Evolutionary conservation across 1,140 invertebrate genomes (phyloP).

Genomic region (Drosophila sp.): DNA sequence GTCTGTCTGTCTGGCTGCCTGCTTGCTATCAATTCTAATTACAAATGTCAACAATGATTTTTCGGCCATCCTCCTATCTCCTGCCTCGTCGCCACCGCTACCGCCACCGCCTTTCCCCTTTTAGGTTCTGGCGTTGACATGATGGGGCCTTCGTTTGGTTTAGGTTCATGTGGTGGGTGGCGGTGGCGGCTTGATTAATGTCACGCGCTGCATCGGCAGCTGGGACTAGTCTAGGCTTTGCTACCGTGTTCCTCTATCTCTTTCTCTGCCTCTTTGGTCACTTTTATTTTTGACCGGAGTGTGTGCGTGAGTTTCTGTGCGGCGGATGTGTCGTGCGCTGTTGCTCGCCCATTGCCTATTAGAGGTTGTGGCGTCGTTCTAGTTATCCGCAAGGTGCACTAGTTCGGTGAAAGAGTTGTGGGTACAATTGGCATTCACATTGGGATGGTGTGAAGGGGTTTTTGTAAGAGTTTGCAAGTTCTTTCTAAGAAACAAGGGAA

Average conservation of each 20-base stretch:
- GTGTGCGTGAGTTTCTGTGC: neutral
- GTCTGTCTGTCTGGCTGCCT: conserved; percentile 23
- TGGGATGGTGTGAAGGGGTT: neutral
- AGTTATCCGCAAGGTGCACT: conserved; percentile 47
- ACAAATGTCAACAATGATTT: conserved; percentile 81
- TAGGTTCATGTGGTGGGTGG: neutral
- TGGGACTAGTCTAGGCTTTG: conserved; percentile 40
- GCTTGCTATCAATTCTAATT: conserved; percentile 79
- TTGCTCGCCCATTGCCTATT: conserved; percentile 59
- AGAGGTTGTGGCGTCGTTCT: conserved; percentile 64
- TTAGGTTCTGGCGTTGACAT: conserved; percentile 32
- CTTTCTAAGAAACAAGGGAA: no score
- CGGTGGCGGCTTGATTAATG: conserved; percentile 69
- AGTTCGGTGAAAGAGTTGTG: neutral
- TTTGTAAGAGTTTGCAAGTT: neutral
- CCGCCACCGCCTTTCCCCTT: conserved; percentile 4
- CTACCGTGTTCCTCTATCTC: conserved; percentile 17
- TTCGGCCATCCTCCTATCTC: conserved; percentile 58
- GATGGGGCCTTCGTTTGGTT: conserved; percentile 26
- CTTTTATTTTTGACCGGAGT: conserved; percentile 9
- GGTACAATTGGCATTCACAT: neutral
- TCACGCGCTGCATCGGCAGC: conserved; percentile 60
- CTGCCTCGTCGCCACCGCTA: neutral
- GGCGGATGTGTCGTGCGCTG: neutral
- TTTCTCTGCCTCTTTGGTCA: neutral